These are phyloP conservation scores for Sussaba pulchella DNA, from an alignment of 2,888 invertebrate genomes.

Conservation along the genomic window DNA sequence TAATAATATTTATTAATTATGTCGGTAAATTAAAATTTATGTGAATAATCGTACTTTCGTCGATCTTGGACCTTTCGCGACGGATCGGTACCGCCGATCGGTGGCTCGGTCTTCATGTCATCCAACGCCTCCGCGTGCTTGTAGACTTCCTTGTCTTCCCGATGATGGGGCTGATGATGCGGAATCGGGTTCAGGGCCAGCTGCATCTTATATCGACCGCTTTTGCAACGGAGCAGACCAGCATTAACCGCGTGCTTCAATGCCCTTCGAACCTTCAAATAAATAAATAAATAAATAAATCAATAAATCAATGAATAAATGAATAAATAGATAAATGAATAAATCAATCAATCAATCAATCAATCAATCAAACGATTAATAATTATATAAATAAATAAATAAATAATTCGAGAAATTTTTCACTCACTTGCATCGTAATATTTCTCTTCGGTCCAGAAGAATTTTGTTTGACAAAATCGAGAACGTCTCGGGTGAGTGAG, in stretches of 20 bases:
- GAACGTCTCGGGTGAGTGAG: constrained; percentile 74
- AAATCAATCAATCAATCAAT: neutral
- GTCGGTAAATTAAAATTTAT: neutral
- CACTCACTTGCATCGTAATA: constrained; percentile 76
- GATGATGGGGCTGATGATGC: constrained; percentile 42
- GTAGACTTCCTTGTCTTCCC: constrained; percentile 31
- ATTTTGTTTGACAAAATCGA: constrained; percentile 71
- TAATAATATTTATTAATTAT: no score
- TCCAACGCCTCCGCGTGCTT: constrained; percentile 11
- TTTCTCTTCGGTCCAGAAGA: constrained; percentile 69
- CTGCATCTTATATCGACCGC: constrained; percentile 77
- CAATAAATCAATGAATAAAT: neutral
- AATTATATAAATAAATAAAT: constrained; percentile 18
- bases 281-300: neutral
- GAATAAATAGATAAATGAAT: neutral
- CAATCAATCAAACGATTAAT: constrained; percentile 3
- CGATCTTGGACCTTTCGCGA: constrained; percentile 52
- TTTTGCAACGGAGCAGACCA: constrained; percentile 73
- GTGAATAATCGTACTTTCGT: constrained; percentile 26
- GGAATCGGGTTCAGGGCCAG: constrained; percentile 67
- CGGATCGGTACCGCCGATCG: constrained; percentile 39
- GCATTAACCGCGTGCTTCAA: constrained; percentile 77
- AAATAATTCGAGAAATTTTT: no score
- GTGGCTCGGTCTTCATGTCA: constrained; percentile 40
- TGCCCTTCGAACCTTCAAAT: constrained; percentile 75